Conservation (phyloP, 2,888 invertebrate genomes). For the Tyria jacobaeae region DNA sequence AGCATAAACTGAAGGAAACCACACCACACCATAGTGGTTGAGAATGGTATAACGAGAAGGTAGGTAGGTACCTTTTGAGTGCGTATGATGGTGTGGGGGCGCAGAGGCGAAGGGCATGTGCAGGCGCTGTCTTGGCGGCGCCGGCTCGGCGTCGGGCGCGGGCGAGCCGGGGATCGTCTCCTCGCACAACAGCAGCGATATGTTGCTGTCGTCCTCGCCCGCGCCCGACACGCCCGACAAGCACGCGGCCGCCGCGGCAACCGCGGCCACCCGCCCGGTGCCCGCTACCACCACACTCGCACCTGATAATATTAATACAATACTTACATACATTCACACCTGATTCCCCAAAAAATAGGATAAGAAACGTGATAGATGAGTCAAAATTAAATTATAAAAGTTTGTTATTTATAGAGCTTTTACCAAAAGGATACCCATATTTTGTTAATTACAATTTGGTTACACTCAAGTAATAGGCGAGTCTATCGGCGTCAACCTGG, state of each 20-base stretch:
- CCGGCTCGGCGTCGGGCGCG: slow-evolving; percentile 88
- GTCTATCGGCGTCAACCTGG: too few relatives aligned
- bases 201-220: slow-evolving; percentile 88
- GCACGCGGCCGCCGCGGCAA: slow-evolving; percentile 26
- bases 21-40: too few relatives aligned
- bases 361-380: too few relatives aligned
- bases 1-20: too few relatives aligned
- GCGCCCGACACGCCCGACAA: slow-evolving; percentile 37
- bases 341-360: too few relatives aligned
- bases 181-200: slow-evolving; percentile 93
- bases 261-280: slow-evolving; percentile 52
- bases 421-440: too few relatives aligned
- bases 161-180: slow-evolving; percentile 97
- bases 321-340: too few relatives aligned
- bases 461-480: too few relatives aligned
- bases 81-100: slow-evolving; percentile 77
- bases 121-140: slow-evolving; percentile 82
- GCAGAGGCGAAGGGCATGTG: slow-evolving; percentile 91
- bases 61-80: slow-evolving; percentile 65
- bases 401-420: too few relatives aligned
- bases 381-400: too few relatives aligned
- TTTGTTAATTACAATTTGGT: too few relatives aligned
- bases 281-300: slow-evolving; percentile 73
- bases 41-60: too few relatives aligned
- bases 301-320: slow-evolving; percentile 44